These are phyloP conservation scores for Nixonia krombeini DNA, from an alignment of 1,140 invertebrate species.

Conservation along the genomic window DNA sequence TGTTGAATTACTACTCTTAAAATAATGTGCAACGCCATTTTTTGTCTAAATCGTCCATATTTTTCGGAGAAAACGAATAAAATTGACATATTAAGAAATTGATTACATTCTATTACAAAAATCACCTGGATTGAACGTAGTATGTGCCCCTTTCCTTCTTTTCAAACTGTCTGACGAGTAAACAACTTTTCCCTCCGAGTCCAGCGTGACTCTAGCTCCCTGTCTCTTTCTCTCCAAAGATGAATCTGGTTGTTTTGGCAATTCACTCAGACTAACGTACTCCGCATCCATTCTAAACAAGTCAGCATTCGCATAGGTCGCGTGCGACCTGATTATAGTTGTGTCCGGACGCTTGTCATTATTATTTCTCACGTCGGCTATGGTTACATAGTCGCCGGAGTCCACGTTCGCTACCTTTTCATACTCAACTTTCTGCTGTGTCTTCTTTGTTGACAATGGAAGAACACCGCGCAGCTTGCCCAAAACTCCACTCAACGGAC, in stretches of 20 bases:
- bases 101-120: no score
- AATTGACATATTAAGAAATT: no score
- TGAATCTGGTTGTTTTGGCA: slow-evolving; percentile 74
- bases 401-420: slow-evolving; percentile 67
- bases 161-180: slow-evolving; percentile 90
- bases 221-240: slow-evolving; percentile 74
- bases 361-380: slow-evolving; percentile 85
- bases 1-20: no score
- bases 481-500: slow-evolving; percentile 64
- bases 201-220: slow-evolving; percentile 86
- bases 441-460: slow-evolving; percentile 66
- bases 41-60: no score
- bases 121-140: slow-evolving; percentile 85
- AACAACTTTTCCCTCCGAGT: slow-evolving; percentile 90
- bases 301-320: slow-evolving; percentile 64
- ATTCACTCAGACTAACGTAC: slow-evolving; percentile 85
- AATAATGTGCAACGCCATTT: no score
- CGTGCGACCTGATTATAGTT: slow-evolving; percentile 66
- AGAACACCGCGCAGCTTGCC: slow-evolving; percentile 68
- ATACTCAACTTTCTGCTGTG: slow-evolving; percentile 55
- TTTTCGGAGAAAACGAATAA: no score
- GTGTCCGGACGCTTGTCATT: slow-evolving; percentile 74
- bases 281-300: slow-evolving; percentile 75
- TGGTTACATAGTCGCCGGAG: slow-evolving; percentile 87
- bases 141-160: slow-evolving; percentile 84